phyloP scores from a whole-genome alignment of 2,113 vertebrate species.

The Butorides virescens region DNA sequence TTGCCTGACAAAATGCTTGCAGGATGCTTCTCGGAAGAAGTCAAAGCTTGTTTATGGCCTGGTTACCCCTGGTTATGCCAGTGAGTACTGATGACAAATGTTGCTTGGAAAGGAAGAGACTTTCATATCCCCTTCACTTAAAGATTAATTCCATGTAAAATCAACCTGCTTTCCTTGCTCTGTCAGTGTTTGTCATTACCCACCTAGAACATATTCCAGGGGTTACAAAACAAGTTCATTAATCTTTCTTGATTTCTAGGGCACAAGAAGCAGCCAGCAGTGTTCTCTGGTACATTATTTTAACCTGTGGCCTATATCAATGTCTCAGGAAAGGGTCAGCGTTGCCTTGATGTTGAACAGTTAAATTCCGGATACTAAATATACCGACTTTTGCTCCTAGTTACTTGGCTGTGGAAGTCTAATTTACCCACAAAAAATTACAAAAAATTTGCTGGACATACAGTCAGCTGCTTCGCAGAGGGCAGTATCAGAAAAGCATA shows the following conservation, averaged over 20 bases:
- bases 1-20: neutral
- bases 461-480: neutral
- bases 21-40: neutral
- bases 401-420: neutral
- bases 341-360: neutral
- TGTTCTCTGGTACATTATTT: neutral
- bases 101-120: neutral
- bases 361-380: neutral
- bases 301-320: neutral
- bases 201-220: neutral
- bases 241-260: neutral
- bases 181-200: neutral
- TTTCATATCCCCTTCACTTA: neutral
- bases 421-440: neutral
- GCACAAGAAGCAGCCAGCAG: neutral
- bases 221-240: neutral
- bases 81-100: neutral
- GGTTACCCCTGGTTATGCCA: neutral
- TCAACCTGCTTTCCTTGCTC: neutral
- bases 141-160: neutral
- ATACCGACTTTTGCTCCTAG: neutral
- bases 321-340: neutral
- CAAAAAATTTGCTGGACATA: neutral
- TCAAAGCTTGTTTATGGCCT: neutral
- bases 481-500: neutral